Evolutionary conservation across 2,888 invertebrate species (phyloP).

Genomic region (Gymnoscelis rufifasciata): DNA sequence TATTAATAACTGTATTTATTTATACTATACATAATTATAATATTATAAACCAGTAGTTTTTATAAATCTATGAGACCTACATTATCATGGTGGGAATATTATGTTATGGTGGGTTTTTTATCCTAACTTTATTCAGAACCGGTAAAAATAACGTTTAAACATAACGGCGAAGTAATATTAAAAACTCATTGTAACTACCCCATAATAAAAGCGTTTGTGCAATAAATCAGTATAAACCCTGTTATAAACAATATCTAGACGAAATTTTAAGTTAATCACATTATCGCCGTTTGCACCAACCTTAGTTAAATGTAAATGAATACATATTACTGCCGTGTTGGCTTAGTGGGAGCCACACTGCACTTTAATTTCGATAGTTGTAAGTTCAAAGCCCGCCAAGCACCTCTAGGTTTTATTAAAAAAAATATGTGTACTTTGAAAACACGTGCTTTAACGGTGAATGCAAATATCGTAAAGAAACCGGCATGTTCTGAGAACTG

Average conservation of each 20-base stretch:
- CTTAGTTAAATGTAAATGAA: not conserved
- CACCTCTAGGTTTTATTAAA: no score
- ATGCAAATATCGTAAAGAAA: no score
- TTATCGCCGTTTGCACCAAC: constrained; percentile 1
- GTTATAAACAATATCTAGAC: constrained; percentile 34
- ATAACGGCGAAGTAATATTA: constrained; percentile 19
- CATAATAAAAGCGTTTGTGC: constrained; percentile 15
- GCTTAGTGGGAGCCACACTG: no score
- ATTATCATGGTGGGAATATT: constrained; percentile 2
- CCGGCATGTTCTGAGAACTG: no score
- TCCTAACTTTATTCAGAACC: constrained; percentile 7
- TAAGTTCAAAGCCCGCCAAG: no score
- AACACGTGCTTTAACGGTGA: no score
- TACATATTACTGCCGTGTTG: no score
- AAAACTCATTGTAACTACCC: constrained; percentile 24
- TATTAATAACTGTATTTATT: not conserved
- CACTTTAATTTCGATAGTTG: no score
- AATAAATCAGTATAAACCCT: constrained; percentile 37
- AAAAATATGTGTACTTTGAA: no score
- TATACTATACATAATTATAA: not conserved
- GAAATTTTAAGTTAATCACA: constrained; percentile 28
- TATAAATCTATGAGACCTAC: not conserved
- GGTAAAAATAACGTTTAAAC: constrained; percentile 21
- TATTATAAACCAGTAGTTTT: not conserved
- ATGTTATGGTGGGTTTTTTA: constrained; percentile 6